phyloP scores from a whole-genome alignment of 2,888 invertebrate genomes.

The Pasiphila rectangulata region DNA sequence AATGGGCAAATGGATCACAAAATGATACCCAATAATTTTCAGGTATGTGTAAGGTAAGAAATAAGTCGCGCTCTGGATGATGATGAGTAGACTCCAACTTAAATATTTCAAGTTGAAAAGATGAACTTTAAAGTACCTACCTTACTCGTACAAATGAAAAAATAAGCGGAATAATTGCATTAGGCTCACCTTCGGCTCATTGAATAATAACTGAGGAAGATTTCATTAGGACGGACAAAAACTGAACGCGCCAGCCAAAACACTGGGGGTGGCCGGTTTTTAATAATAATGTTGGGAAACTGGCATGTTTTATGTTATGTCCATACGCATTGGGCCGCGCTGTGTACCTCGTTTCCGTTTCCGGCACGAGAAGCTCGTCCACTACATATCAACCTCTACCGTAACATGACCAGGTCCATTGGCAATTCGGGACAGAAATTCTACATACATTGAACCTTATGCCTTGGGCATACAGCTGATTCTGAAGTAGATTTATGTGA shows the following conservation, averaged over 20 bases:
- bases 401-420: background rate
- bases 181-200: conserved; percentile 6
- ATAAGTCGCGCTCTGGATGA: background rate
- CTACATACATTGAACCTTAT: too few species aligned
- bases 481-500: background rate
- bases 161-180: conserved; percentile 12
- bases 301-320: conserved; percentile 16
- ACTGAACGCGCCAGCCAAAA: conserved; percentile 11
- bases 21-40: background rate
- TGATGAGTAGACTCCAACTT: conserved; percentile 7
- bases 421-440: background rate
- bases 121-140: conserved; percentile 5
- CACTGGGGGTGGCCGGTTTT: conserved; percentile 14
- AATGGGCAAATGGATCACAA: too few species aligned
- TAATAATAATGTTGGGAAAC: conserved; percentile 19
- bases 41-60: background rate
- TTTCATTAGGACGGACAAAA: conserved; percentile 21
- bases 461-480: background rate
- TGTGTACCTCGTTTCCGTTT: conserved; percentile 13
- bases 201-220: conserved; percentile 24
- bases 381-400: background rate
- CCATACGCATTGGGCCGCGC: conserved; percentile 6
- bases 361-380: conserved; percentile 9
- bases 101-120: conserved; percentile 13
- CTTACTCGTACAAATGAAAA: conserved; percentile 9